Percentiles rank a stretch among this genome's conserved stretches.
Conservation (phyloP, 1,140 invertebrate genomes). For the Argopecten irradians region DNA sequence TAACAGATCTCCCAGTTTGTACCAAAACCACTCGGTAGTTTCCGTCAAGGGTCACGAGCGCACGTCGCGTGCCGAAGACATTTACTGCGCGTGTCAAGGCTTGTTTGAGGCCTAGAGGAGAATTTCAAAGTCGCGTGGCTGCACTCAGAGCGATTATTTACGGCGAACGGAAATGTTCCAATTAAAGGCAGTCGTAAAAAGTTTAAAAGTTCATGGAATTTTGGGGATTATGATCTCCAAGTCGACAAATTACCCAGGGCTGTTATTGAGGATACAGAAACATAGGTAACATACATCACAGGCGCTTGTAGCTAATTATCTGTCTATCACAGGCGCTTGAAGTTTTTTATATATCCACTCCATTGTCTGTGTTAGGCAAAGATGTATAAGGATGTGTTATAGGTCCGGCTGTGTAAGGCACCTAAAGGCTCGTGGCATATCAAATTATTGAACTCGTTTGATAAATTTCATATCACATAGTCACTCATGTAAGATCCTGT, state of each 20-base stretch:
- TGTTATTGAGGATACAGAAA: neutral
- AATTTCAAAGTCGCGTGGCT: conserved; percentile 15
- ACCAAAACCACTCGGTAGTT: conserved; percentile 4
- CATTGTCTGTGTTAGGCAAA: no score
- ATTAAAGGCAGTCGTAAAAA: conserved; percentile 1
- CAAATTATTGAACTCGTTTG: no score
- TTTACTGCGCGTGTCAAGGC: conserved; percentile 14
- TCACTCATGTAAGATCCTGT: no score
- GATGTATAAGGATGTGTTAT: no score
- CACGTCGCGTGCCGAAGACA: conserved; percentile 19
- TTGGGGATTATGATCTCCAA: neutral
- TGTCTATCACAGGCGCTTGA: no score
- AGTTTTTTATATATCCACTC: no score
- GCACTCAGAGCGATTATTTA: neutral
- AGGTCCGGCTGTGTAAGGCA: no score
- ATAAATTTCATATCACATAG: no score
- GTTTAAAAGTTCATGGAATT: conserved; percentile 23
- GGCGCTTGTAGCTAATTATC: no score
- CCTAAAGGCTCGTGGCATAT: no score
- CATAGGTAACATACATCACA: no score
- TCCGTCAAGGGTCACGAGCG: neutral
- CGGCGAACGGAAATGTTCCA: neutral
- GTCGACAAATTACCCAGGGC: conserved; percentile 4
- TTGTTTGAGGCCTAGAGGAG: neutral
- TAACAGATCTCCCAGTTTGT: neutral